Evolutionary conservation across 2,888 invertebrate species (phyloP).

Genomic region (Acleris laterana): DNA sequence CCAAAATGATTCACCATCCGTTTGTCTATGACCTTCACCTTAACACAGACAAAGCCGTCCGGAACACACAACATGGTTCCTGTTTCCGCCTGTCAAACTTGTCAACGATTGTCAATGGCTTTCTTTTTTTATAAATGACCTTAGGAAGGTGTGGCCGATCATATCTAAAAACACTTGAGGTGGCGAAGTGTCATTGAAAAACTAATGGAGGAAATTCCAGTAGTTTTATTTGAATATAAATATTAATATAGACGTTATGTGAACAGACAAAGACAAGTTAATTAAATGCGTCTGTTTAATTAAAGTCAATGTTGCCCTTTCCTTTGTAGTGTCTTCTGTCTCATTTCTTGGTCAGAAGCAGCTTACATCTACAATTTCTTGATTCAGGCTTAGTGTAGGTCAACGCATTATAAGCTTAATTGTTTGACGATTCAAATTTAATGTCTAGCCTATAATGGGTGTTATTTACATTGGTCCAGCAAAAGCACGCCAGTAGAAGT

Average conservation of each 20-base stretch:
- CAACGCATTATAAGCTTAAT: too few species aligned
- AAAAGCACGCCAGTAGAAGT: too few species aligned
- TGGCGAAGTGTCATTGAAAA: conserved; percentile 25
- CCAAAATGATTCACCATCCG: not conserved
- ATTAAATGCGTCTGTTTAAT: too few species aligned
- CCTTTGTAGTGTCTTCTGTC: too few species aligned
- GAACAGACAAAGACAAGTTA: not conserved
- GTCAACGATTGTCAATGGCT: conserved; percentile 63
- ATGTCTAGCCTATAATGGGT: too few species aligned
- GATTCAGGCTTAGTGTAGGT: too few species aligned
- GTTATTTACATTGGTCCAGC: too few species aligned
- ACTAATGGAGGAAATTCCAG: not conserved
- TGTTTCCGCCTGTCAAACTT: conserved; percentile 64
- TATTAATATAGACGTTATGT: not conserved
- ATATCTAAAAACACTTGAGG: conserved; percentile 33
- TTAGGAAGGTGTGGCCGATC: conserved; percentile 31
- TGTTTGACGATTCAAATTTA: too few species aligned
- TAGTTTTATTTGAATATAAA: not conserved
- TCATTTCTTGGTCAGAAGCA: too few species aligned
- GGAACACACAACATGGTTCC: conserved; percentile 63
- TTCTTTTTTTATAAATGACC: conserved; percentile 55
- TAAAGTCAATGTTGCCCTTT: too few species aligned
- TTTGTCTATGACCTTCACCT: conserved; percentile 59
- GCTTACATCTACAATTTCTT: too few species aligned
- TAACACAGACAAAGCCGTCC: conserved; percentile 54